Percentiles rank a stretch among this genome's conserved stretches.
phyloP scores from a whole-genome alignment of 2,113 vertebrate genomes.

The Cercopithecus mona region DNA sequence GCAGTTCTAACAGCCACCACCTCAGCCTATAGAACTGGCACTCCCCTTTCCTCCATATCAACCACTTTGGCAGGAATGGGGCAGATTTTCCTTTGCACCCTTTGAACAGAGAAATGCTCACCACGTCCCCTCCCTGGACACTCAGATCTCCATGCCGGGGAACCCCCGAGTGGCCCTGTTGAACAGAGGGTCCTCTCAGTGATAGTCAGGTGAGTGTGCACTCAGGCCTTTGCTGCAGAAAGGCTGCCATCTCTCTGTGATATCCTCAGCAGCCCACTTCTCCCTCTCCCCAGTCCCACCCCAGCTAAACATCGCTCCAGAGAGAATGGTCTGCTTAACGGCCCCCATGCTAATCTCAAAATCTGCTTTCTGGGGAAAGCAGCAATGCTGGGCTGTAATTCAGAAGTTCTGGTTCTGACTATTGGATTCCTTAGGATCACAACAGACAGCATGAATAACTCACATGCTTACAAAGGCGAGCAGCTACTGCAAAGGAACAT shows the following conservation, averaged over 20 bases:
- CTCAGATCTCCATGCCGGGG: neutral
- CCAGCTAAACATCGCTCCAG: neutral
- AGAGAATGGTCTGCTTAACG: neutral
- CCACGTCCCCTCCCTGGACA: neutral
- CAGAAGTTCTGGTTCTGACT: neutral
- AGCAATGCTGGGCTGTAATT: neutral
- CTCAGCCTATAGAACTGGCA: neutral
- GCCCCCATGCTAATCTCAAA: neutral
- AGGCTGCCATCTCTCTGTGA: neutral
- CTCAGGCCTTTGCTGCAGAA: neutral
- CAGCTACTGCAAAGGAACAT: neutral
- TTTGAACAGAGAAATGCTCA: neutral
- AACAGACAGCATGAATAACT: neutral
- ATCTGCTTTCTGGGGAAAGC: neutral
- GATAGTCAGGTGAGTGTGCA: neutral
- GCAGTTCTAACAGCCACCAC: neutral
- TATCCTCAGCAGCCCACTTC: neutral
- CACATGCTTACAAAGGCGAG: neutral
- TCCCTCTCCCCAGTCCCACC: neutral
- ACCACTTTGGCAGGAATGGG: neutral
- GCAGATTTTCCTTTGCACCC: neutral
- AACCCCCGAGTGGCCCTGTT: neutral
- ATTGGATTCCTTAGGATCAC: neutral
- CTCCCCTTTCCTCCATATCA: accelerated
- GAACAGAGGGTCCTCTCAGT: neutral